Evolutionary conservation across 53 echinoderm and acorn worm species (phyloP), one percentile per base, ranked within the genome.

Genomic region (Echinometra lucunter): DNA sequence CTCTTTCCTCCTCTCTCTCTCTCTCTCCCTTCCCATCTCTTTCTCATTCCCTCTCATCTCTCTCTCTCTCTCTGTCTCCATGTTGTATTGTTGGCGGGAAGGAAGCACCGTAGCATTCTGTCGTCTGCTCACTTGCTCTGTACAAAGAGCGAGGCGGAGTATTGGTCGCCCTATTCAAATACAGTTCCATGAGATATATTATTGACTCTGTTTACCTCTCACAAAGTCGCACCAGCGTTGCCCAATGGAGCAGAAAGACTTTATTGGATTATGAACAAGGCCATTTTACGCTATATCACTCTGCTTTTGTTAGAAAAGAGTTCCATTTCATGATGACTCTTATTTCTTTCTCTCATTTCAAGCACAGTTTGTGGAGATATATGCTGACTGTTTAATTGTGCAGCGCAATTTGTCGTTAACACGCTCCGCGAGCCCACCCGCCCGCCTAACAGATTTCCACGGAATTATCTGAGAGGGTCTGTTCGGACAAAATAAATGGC

Each of bases 191-290:
- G 49, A 30, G 92, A 74, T 38, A 92, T 27, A 92, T 78, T 92
- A 49, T 92, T 92, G 58, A 66, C 92, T 53, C 55, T 57, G 28
- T 92, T 12, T 85, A 55, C 74, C 47, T 35, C 45, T 37, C 37
- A 92, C 92, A 92, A 92, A 92, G 44, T 92, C 93, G 80, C 93
- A 92, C 78, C 93, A 92, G 93, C 93, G 80, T 32, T 19, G 57
- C 35, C n/a, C 44, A 92, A 57, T 56, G 38, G 49, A 74, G 92
- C 57, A 75, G 75, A 92, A 74, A 25, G 49, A 37, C 80, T 53
- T 92, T 74, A 92, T 92, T 92, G 93, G 93, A 92, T 92, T 92
- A 92, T 49, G 45, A 92, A 92, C 93, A 92, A 78, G 75, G 93
- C 30, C 80, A 78, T 78, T 78, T 92, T 92, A 92, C 53, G 81